Conservation (phyloP, 2,888 invertebrate species). For the Sarcophaga variegata region DNA sequence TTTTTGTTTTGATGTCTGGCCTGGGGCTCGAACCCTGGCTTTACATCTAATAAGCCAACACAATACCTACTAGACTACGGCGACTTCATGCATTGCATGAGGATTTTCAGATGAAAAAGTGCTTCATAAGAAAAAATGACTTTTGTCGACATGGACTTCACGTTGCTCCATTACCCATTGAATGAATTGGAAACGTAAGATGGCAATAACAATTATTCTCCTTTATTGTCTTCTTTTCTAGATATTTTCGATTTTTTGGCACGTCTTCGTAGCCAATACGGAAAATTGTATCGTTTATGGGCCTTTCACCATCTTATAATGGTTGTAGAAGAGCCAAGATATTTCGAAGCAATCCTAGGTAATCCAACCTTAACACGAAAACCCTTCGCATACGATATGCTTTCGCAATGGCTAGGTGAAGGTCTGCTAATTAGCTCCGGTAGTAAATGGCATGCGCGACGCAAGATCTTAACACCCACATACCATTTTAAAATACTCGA, state of each 20-base stretch:
- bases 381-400: constrained; percentile 26
- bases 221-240: not conserved
- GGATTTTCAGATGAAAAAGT: no score
- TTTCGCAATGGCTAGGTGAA: constrained; percentile 48
- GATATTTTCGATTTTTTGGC: constrained; percentile 29
- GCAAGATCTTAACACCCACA: constrained; percentile 82
- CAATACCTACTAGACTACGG: no score
- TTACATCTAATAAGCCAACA: no score
- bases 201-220: not conserved
- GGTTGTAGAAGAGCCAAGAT: constrained; percentile 43
- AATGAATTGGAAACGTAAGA: no score
- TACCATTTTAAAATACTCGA: constrained; percentile 91
- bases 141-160: no score
- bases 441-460: constrained; percentile 51
- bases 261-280: constrained; percentile 48
- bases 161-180: no score
- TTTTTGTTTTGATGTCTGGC: no score
- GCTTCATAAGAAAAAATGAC: no score
- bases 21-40: no score
- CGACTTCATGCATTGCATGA: no score
- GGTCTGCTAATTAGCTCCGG: constrained; percentile 50
- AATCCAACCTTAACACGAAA: constrained; percentile 34
- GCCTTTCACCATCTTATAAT: constrained; percentile 15
- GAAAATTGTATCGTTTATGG: constrained; percentile 60
- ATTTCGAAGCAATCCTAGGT: constrained; percentile 43